Evolutionary conservation across 2,888 invertebrate species (phyloP).

Genomic region (Oscheius sp.): DNA sequence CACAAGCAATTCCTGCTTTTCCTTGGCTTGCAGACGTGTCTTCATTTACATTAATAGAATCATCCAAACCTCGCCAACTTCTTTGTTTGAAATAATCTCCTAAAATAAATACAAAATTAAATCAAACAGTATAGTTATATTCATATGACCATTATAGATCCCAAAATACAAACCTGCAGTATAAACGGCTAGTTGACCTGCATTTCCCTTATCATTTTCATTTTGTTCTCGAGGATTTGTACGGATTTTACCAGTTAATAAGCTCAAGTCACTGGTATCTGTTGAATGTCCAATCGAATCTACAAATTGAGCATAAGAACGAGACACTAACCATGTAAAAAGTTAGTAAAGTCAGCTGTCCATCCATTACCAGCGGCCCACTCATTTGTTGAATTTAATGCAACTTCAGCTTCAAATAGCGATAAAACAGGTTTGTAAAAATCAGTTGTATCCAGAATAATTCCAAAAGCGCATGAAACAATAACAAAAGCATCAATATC

Average conservation of each 20-base stretch:
- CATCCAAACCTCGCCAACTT: slow-evolving; percentile 87
- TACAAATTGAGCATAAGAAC: slow-evolving; percentile 20
- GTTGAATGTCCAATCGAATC: slow-evolving; percentile 49
- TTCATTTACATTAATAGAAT: slow-evolving; percentile 77
- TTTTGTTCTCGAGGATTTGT: slow-evolving; percentile 29
- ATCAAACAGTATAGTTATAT: background rate
- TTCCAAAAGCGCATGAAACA: slow-evolving; percentile 89
- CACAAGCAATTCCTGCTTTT: slow-evolving; percentile 60
- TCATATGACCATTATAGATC: background rate
- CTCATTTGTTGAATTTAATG: slow-evolving; percentile 42
- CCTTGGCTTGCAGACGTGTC: slow-evolving; percentile 74
- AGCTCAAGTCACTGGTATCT: slow-evolving; percentile 60
- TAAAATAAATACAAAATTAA: slow-evolving; percentile 39
- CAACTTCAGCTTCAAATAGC: slow-evolving; percentile 85
- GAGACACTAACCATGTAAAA: slow-evolving; percentile 51
- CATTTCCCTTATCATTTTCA: slow-evolving; percentile 33
- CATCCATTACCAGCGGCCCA: slow-evolving; percentile 60
- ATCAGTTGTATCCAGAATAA: slow-evolving; percentile 80
- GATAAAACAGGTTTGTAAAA: slow-evolving; percentile 90
- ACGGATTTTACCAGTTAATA: slow-evolving; percentile 64
- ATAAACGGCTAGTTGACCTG: slow-evolving; percentile 40
- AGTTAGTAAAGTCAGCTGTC: slow-evolving; percentile 61
- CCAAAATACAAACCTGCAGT: slow-evolving; percentile 44
- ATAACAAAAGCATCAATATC: slow-evolving; percentile 87
- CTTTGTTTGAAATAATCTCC: slow-evolving; percentile 78